These are phyloP conservation scores for Cephus cinctus DNA, from an alignment of 1,140 invertebrate genomes.

Conservation along the genomic window DNA sequence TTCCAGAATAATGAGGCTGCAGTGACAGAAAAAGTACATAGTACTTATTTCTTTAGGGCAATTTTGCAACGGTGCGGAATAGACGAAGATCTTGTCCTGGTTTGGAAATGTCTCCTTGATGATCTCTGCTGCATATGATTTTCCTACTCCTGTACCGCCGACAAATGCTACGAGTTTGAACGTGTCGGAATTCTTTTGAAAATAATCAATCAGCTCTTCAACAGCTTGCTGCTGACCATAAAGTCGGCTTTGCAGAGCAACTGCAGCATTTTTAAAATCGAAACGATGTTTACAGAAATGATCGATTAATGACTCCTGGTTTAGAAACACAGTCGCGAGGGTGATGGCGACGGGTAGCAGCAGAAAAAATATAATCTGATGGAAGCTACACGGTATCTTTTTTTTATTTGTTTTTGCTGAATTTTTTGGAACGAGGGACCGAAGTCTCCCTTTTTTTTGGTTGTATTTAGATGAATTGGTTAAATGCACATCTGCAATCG, in stretches of 20 bases:
- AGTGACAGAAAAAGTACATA: conserved; percentile 22
- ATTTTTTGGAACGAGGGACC: conserved; percentile 19
- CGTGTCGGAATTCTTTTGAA: conserved; percentile 14
- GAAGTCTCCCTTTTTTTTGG: conserved; percentile 21
- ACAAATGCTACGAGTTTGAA: conserved; percentile 35
- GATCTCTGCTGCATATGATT: conserved; percentile 45
- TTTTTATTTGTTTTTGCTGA: conserved; percentile 13
- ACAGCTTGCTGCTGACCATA: conserved; percentile 38
- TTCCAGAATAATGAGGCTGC: conserved; percentile 42
- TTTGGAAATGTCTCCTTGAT: conserved; percentile 34
- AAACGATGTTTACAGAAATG: conserved; percentile 20
- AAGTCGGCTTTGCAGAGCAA: conserved; percentile 30
- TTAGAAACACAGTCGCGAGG: conserved; percentile 23
- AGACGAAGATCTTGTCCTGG: conserved; percentile 23
- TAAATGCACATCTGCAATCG: neutral
- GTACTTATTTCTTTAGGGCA: conserved; percentile 9
- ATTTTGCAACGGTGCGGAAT: conserved; percentile 21
- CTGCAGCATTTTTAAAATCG: conserved; percentile 26
- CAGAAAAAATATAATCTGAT: conserved; percentile 18
- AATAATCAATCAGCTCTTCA: conserved; percentile 14
- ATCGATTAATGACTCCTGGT: conserved; percentile 13
- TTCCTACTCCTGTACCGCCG: conserved; percentile 49
- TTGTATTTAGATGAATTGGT: conserved; percentile 9
- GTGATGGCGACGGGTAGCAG: conserved; percentile 15
- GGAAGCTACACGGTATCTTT: neutral